Conservation (phyloP, 2,113 vertebrate species). For the Shinisaurus crocodilurus region DNA sequence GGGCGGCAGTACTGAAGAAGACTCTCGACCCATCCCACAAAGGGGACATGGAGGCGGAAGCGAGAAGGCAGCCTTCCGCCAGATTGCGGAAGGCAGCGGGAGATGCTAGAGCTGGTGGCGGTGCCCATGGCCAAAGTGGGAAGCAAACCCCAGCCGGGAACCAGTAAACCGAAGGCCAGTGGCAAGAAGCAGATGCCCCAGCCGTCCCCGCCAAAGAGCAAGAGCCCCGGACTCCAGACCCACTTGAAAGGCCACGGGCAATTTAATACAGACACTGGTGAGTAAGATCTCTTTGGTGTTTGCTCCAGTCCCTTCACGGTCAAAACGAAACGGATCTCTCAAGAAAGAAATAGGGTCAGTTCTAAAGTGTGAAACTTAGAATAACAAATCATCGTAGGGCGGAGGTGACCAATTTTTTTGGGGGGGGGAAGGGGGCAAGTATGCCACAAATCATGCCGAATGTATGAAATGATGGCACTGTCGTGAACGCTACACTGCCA, state of each 20-base stretch:
- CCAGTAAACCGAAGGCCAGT: fast-evolving
- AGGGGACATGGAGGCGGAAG: background rate
- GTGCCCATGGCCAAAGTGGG: background rate
- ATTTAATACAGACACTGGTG: conserved; percentile 73
- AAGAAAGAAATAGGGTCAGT: background rate
- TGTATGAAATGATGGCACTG: background rate
- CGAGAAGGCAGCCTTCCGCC: fast-evolving
- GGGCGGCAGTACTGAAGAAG: background rate
- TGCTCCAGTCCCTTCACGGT: background rate
- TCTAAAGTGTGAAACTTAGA: background rate
- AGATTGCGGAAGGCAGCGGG: background rate
- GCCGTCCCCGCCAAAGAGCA: background rate
- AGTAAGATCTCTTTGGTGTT: background rate
- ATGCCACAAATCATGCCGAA: background rate
- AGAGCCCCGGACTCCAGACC: background rate
- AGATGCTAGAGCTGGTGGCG: fast-evolving
- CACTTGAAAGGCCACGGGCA: conserved; percentile 49
- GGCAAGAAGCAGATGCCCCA: background rate
- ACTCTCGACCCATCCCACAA: background rate
- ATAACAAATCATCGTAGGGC: background rate
- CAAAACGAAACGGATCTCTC: too few relatives aligned
- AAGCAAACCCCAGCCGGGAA: background rate
- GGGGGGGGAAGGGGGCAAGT: background rate
- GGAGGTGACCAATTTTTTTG: background rate
- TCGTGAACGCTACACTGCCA: too few relatives aligned